Conservation (phyloP, 2,797 vertebrate species). For the Paedocypris micromegethes region DNA sequence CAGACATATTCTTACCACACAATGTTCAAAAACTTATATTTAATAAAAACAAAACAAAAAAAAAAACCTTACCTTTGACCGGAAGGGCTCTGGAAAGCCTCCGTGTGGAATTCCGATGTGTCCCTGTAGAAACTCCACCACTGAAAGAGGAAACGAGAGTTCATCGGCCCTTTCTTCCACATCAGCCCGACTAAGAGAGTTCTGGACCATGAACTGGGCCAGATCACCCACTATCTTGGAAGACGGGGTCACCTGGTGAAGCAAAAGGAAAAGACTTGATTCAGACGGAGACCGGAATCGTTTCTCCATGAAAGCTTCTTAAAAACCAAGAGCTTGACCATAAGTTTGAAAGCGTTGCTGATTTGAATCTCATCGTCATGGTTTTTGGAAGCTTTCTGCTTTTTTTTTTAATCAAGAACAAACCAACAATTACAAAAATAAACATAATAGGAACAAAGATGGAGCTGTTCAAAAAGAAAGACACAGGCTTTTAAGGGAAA, state of each 20-base stretch:
- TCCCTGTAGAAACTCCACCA: slow-evolving; percentile 93
- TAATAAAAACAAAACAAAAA: too few species aligned
- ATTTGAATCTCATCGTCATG: too few species aligned
- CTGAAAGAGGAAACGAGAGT: slow-evolving; percentile 86
- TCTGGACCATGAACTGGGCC: slow-evolving; percentile 98
- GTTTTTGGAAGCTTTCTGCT: too few species aligned
- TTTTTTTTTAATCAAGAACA: too few species aligned
- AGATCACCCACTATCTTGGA: slow-evolving; percentile 96
- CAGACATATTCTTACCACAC: too few species aligned
- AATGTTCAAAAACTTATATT: too few species aligned
- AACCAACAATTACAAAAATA: too few species aligned
- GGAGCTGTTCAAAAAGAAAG: too few species aligned
- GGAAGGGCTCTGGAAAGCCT: slow-evolving; percentile 89
- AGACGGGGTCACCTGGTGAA: slow-evolving; percentile 82
- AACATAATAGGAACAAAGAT: too few species aligned
- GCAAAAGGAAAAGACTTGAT: neutral
- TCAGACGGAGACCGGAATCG: neutral
- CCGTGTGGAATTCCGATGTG: slow-evolving; percentile 84
- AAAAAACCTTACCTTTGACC: slow-evolving; percentile 74
- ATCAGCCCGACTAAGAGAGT: slow-evolving; percentile 75
- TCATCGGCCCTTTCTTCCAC: slow-evolving; percentile 84
- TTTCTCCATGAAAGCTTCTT: neutral
- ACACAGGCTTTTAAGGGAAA: too few species aligned
- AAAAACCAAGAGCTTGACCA: neutral
- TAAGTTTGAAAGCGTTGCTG: too few species aligned